phyloP scores from a whole-genome alignment of 2,888 invertebrate genomes.

The Troides helena region DNA sequence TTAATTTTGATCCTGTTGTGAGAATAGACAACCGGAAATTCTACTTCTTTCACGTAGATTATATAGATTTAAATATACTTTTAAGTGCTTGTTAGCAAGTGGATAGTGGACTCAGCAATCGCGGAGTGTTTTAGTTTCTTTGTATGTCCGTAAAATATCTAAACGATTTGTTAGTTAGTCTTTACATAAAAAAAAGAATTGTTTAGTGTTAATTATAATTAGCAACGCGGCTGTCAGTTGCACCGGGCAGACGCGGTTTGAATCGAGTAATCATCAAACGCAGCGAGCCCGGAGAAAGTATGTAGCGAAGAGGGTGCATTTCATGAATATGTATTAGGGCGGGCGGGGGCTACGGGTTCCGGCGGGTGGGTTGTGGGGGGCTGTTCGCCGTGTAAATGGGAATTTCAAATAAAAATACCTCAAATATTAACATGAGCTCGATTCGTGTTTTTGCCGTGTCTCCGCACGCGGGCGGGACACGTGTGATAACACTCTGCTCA shows the following conservation, averaged over 20 bases:
- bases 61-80: no score
- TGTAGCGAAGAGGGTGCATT: conserved; percentile 77
- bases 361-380: conserved; percentile 31
- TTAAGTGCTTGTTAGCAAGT: no score
- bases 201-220: neutral
- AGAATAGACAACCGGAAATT: no score
- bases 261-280: conserved; percentile 29
- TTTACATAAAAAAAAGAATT: no score
- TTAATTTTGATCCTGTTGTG: no score
- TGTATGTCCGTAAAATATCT: no score
- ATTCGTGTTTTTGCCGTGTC: conserved; percentile 71
- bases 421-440: conserved; percentile 79
- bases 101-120: no score
- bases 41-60: no score
- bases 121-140: no score
- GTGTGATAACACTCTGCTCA: conserved; percentile 64
- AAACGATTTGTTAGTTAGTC: no score
- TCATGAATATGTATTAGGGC: conserved; percentile 83
- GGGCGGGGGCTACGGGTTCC: conserved; percentile 19
- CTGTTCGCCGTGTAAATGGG: conserved; percentile 65
- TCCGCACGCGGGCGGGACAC: conserved; percentile 53
- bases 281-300: conserved; percentile 64
- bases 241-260: conserved; percentile 22
- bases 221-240: conserved; percentile 25
- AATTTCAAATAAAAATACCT: conserved; percentile 81